phyloP scores from a whole-genome alignment of 2,113 vertebrate species.

The Leptobrachium ailaonicum region DNA sequence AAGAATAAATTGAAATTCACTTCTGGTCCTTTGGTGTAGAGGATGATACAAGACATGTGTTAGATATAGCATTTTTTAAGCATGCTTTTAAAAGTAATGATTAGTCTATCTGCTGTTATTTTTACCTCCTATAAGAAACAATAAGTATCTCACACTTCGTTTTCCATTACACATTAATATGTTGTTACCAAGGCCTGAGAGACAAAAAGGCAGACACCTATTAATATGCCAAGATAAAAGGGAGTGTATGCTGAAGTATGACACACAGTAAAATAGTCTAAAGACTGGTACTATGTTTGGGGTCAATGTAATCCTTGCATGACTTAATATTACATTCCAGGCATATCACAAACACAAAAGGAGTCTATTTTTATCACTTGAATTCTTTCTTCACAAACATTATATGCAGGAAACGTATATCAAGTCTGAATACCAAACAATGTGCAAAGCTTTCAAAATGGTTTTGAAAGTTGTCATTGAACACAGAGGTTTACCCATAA shows the following conservation, averaged over 20 bases:
- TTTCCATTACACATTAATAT: conserved; percentile 11
- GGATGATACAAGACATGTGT: no score
- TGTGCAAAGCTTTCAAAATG: no score
- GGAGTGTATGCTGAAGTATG: conserved; percentile 32
- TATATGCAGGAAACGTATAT: background rate
- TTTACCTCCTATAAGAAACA: background rate
- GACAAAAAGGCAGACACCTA: conserved; percentile 12
- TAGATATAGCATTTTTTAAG: no score
- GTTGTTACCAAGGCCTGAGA: conserved; percentile 14
- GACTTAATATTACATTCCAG: conserved; percentile 49
- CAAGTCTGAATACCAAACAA: no score
- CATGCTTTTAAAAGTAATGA: no score
- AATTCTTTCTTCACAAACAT: conserved; percentile 48
- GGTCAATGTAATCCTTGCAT: conserved; percentile 28
- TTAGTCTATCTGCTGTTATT: background rate
- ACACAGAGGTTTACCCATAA: no score
- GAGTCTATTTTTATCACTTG: conserved; percentile 56
- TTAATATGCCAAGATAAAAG: conserved; percentile 13
- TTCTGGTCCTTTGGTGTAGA: no score
- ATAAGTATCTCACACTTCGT: background rate
- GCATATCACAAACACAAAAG: conserved; percentile 46
- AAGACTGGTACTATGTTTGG: conserved; percentile 35
- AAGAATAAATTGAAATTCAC: no score
- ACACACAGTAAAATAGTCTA: conserved; percentile 31
- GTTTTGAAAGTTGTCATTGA: no score